phyloP scores from a whole-genome alignment of 2,888 invertebrate genomes.

The Scaptomyza tumidula region DNA sequence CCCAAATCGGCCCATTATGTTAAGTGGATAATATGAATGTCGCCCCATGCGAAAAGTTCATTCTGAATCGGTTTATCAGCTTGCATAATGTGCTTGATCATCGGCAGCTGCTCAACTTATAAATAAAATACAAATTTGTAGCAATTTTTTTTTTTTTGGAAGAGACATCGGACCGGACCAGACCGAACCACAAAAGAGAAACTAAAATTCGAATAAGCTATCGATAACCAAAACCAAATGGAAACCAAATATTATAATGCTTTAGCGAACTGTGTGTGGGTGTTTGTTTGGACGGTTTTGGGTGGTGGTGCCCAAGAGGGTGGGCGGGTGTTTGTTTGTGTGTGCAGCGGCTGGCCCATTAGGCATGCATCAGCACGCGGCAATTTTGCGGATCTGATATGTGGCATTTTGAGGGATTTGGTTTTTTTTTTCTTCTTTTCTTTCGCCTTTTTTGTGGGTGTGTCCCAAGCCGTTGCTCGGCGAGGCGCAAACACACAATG shows the following conservation, averaged over 20 bases:
- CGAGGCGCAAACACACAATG: constrained; percentile 51
- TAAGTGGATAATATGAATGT: constrained; percentile 52
- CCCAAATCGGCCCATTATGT: constrained; percentile 49
- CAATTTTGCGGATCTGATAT: constrained; percentile 49
- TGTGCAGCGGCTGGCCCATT: constrained; percentile 36
- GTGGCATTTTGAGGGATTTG: constrained; percentile 47
- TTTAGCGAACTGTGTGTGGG: constrained; percentile 33
- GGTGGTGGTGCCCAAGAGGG: constrained; percentile 6
- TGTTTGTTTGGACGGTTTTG: neutral
- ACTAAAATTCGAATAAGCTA: constrained; percentile 58
- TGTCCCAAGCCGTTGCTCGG: constrained; percentile 44
- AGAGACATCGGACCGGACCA: neutral
- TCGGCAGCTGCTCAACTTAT: constrained; percentile 45
- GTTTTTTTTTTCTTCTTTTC: constrained; percentile 3
- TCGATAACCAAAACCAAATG: constrained; percentile 39
- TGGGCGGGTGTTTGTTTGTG: neutral
- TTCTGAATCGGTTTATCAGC: constrained; percentile 29
- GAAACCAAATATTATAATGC: constrained; percentile 69
- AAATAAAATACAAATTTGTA: constrained; percentile 68
- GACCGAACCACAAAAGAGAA: constrained; percentile 20
- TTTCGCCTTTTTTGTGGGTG: neutral
- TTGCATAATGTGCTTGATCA: constrained; percentile 37
- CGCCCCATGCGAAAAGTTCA: constrained; percentile 35
- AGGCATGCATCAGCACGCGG: constrained; percentile 59
- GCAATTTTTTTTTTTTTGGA: constrained; percentile 23